Percentiles rank a stretch among this genome's conserved stretches.
These are phyloP conservation scores for Hirtodrosophila trivittata DNA, from an alignment of 2,888 invertebrate species.

Conservation along the genomic window DNA sequence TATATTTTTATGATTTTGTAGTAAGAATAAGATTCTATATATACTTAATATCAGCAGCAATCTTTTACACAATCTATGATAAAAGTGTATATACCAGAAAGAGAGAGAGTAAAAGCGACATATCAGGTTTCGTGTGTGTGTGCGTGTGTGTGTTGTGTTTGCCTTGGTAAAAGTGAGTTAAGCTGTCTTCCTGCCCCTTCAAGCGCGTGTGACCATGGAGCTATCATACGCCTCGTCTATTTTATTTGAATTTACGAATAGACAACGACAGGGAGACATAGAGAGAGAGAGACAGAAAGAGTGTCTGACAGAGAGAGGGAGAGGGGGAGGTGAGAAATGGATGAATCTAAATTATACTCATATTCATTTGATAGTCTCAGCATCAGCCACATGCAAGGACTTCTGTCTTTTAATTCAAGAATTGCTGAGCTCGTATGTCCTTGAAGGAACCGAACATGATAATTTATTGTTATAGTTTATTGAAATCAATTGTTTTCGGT, in stretches of 20 bases:
- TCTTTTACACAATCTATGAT: too few species aligned
- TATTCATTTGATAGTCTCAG: too few species aligned
- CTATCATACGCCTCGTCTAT: constrained; percentile 49
- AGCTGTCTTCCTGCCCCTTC: constrained; percentile 7
- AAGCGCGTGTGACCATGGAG: constrained; percentile 31
- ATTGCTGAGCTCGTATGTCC: too few species aligned
- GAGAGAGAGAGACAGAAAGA: background rate
- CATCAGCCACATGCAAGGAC: background rate
- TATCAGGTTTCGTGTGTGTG: background rate
- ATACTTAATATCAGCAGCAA: too few species aligned
- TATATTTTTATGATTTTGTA: too few species aligned
- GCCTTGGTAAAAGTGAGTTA: constrained; percentile 12
- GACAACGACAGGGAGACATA: background rate
- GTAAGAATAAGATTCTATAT: too few species aligned
- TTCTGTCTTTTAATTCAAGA: background rate
- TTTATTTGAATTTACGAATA: constrained; percentile 44
- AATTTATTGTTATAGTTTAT: too few species aligned
- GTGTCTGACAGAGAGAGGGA: background rate
- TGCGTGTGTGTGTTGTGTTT: constrained; percentile 7
- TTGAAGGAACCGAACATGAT: too few species aligned
- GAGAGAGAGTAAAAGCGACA: too few species aligned
- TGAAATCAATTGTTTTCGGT: too few species aligned
- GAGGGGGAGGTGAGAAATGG: background rate
- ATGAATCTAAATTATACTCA: background rate
- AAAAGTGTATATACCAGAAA: too few species aligned